Conservation (phyloP, 2,888 invertebrate genomes). For the Papilio gigon region DNA sequence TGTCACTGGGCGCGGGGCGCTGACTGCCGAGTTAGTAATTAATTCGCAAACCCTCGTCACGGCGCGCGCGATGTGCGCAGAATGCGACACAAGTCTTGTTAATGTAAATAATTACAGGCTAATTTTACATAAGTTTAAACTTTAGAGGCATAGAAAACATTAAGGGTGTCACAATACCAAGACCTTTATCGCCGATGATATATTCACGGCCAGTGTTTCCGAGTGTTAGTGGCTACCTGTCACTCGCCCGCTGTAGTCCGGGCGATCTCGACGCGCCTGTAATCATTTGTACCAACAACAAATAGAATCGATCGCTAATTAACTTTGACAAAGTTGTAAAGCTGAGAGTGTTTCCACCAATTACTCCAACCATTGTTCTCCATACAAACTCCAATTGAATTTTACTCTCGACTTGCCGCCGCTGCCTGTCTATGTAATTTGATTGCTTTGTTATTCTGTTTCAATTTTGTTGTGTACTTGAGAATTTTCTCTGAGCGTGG, state of each 20-base stretch:
- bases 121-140: no score
- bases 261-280: not conserved
- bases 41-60: conserved; percentile 30
- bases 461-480: not conserved
- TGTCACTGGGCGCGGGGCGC: not conserved
- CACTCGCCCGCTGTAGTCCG: not conserved
- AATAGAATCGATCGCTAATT: conserved; percentile 13
- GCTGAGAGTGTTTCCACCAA: conserved; percentile 21
- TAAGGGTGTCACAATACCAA: no score
- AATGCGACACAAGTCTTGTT: not conserved
- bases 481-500: not conserved
- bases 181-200: no score
- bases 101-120: not conserved
- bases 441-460: conserved; percentile 8
- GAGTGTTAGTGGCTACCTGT: no score
- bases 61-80: not conserved
- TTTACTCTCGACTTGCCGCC: conserved; percentile 17
- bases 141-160: no score
- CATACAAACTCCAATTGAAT: conserved; percentile 13
- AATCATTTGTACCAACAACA: conserved; percentile 8
- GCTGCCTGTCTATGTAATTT: not conserved
- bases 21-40: conserved; percentile 21
- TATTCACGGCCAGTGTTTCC: no score
- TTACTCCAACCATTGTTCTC: conserved; percentile 30
- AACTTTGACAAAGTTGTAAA: conserved; percentile 15